phyloP scores from a whole-genome alignment of 2,797 vertebrate species.

The Betta splendens region DNA sequence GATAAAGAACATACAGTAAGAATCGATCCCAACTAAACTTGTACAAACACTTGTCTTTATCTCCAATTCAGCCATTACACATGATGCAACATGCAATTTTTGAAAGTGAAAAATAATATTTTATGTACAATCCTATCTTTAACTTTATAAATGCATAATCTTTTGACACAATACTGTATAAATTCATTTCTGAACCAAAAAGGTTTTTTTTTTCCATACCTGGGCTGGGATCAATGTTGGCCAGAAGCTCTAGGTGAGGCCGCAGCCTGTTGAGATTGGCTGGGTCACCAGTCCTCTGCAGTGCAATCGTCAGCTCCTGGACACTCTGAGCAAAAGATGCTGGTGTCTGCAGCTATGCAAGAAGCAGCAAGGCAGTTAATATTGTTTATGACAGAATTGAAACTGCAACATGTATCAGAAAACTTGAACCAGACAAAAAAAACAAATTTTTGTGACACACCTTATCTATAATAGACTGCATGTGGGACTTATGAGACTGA shows the following conservation, averaged over 20 bases:
- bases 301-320: conserved; percentile 97
- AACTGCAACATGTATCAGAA: neutral
- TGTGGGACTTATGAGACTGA: conserved; percentile 98
- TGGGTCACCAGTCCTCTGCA: conserved; percentile 98
- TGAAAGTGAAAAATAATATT: no score
- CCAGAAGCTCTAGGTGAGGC: conserved; percentile 94
- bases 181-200: neutral
- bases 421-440: neutral
- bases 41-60: no score
- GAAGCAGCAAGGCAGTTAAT: conserved; percentile 4
- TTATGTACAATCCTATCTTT: no score
- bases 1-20: neutral
- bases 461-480: conserved; percentile 99
- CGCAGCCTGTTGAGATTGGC: conserved; percentile 96
- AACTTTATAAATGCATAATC: no score
- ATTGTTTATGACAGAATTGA: neutral
- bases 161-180: neutral
- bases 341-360: conserved; percentile 94
- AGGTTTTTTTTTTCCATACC: conserved; percentile 76
- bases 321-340: conserved; percentile 99
- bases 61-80: no score
- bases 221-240: conserved; percentile 98
- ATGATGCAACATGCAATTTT: neutral
- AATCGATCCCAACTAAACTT: no score
- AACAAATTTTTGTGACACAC: conserved; percentile 58